phyloP scores from a whole-genome alignment of 1,140 invertebrate species.

The Arctopsyche grandis region DNA sequence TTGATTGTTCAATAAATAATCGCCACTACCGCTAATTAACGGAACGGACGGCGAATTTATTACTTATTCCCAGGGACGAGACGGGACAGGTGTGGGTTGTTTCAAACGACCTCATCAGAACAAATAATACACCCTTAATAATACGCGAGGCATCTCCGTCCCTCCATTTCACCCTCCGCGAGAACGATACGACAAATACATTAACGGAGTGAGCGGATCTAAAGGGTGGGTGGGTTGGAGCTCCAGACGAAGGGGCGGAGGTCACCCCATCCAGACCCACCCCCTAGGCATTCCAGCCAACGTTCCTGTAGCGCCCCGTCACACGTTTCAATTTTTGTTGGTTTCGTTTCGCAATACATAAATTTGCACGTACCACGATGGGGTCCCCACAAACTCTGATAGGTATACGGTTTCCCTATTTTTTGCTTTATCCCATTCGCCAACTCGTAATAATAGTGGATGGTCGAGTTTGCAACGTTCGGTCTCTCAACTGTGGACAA shows the following conservation, averaged over 20 bases:
- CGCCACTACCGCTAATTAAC: too few relatives aligned
- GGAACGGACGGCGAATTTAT: too few relatives aligned
- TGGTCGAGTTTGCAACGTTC: too few relatives aligned
- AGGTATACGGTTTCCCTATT: not conserved
- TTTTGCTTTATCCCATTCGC: not conserved
- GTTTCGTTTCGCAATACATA: constrained; percentile 40
- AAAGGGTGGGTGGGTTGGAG: not conserved
- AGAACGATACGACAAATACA: constrained; percentile 32
- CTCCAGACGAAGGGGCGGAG: not conserved
- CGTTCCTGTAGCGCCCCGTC: not conserved
- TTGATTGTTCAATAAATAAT: too few relatives aligned
- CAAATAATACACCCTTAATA: constrained; percentile 31
- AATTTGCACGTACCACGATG: constrained; percentile 25
- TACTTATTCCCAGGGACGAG: too few relatives aligned
- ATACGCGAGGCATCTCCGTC: not conserved
- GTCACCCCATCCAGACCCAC: not conserved
- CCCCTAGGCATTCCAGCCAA: not conserved
- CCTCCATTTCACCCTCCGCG: not conserved
- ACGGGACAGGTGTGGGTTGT: constrained; percentile 13
- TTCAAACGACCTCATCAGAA: constrained; percentile 22
- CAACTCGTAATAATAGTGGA: not conserved
- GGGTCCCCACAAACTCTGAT: not conserved
- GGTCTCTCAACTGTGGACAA: too few relatives aligned
- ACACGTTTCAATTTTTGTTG: constrained; percentile 41
- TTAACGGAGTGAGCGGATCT: not conserved